phyloP scores from a whole-genome alignment of 2,888 invertebrate species.

The Caenorhabditis sp. region DNA sequence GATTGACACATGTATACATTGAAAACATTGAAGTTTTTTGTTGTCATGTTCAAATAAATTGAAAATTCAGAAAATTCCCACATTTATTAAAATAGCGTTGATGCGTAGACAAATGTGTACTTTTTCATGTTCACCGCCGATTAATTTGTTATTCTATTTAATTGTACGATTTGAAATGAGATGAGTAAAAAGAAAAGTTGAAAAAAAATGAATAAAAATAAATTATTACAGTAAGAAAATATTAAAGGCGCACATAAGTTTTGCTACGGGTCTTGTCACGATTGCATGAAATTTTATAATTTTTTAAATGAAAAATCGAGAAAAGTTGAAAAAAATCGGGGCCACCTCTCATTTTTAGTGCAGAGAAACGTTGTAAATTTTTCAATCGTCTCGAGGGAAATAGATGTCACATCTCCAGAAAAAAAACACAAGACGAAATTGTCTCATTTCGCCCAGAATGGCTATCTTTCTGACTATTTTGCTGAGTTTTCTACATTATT shows the following conservation, averaged over 20 bases:
- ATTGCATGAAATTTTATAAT: no score
- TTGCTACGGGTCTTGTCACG: no score
- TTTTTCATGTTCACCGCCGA: not conserved
- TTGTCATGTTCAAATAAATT: not conserved
- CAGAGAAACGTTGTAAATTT: not conserved
- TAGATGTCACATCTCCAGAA: not conserved
- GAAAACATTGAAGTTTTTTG: not conserved
- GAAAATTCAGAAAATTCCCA: not conserved
- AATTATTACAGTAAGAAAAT: no score
- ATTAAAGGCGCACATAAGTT: no score
- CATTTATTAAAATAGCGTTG: not conserved
- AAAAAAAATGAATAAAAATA: no score
- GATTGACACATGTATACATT: conserved; percentile 8
- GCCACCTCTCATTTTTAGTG: no score
- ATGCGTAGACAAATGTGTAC: not conserved
- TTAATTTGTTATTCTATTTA: not conserved
- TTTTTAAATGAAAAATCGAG: no score
- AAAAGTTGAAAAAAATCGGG: no score
- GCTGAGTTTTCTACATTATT: not conserved
- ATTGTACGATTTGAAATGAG: no score
- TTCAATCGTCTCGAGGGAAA: not conserved
- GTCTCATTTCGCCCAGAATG: not conserved
- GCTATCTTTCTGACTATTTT: not conserved
- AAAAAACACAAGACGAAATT: not conserved
- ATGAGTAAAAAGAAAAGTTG: no score